Evolutionary conservation across 2,113 vertebrate species (phyloP).

Genomic region (Meles meles): DNA sequence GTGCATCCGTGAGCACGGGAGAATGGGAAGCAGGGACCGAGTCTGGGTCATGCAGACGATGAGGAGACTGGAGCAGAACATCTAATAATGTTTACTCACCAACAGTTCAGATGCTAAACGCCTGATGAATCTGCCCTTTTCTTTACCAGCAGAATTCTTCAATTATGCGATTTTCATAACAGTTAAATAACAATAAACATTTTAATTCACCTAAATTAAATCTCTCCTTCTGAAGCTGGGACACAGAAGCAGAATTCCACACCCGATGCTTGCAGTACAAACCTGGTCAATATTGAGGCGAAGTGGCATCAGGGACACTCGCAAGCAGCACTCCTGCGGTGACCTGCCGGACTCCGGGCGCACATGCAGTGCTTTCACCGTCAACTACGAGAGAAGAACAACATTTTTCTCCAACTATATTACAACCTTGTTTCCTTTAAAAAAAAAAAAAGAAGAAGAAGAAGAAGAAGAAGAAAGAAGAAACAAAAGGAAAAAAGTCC

Average conservation of each 20-base stretch:
- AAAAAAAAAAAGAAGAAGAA: not conserved
- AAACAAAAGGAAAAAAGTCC: not conserved
- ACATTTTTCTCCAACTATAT: not conserved
- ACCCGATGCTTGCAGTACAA: not conserved
- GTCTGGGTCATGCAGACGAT: rapidly evolving
- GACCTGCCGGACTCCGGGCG: slow-evolving; percentile 93
- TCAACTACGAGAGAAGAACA: slow-evolving; percentile 84
- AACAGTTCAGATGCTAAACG: not conserved
- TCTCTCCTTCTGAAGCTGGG: not conserved
- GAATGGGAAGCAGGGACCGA: rapidly evolving
- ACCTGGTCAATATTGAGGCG: slow-evolving; percentile 99
- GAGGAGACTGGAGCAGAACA: not conserved
- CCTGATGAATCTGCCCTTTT: not conserved
- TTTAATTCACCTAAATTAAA: too few species aligned
- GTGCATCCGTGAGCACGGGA: rapidly evolving
- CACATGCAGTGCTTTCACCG: slow-evolving; percentile 94
- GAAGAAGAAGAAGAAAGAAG: too few species aligned
- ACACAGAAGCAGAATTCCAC: rapidly evolving
- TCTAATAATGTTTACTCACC: not conserved
- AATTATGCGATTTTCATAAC: not conserved
- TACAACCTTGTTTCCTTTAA: not conserved
- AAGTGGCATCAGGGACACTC: slow-evolving; percentile 95
- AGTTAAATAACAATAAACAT: not conserved
- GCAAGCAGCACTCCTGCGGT: slow-evolving; percentile 95
- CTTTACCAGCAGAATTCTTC: not conserved